Percentiles rank a stretch among this genome's conserved stretches.
These are phyloP conservation scores for Sclerodermus sp. DNA, from an alignment of 2,888 invertebrate species.

Conservation along the genomic window DNA sequence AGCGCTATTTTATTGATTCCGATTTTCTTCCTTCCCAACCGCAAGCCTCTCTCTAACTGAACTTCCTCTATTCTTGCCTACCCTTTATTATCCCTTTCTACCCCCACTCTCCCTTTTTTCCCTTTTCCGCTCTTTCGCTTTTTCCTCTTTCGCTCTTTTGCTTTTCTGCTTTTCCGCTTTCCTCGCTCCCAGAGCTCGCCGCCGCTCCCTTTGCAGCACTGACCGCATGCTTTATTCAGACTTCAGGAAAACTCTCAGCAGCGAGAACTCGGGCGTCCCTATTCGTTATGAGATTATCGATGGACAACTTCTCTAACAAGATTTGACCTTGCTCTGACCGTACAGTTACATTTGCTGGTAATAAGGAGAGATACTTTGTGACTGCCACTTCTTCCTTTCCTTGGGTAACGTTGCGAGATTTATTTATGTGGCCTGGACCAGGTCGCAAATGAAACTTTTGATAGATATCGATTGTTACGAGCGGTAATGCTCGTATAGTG, in stretches of 20 bases:
- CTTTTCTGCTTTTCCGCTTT: not conserved
- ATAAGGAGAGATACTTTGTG: no score
- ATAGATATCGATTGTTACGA: no score
- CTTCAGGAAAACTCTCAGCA: conserved; percentile 14
- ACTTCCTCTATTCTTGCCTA: not conserved
- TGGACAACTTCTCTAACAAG: conserved; percentile 20
- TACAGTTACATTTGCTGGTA: no score
- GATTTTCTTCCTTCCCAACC: conserved; percentile 26
- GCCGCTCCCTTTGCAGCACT: conserved; percentile 1
- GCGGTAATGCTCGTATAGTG: no score
- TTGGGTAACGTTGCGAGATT: no score
- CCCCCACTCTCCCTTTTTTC: not conserved
- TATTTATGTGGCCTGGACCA: no score
- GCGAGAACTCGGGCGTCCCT: conserved; percentile 11
- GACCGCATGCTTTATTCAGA: conserved; percentile 25
- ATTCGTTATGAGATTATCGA: conserved; percentile 23
- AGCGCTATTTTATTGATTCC: conserved; percentile 38
- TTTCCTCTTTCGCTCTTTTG: conserved; percentile 1
- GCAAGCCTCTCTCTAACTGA: conserved; percentile 9
- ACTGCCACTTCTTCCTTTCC: no score
- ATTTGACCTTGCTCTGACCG: no score
- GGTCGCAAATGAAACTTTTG: no score
- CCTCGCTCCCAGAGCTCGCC: not conserved
- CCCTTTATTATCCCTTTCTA: not conserved
- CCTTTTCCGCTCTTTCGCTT: conserved; percentile 4